These are phyloP conservation scores for Sebastes schlegelii DNA, from an alignment of 2,113 vertebrate species.

Conservation along the genomic window DNA sequence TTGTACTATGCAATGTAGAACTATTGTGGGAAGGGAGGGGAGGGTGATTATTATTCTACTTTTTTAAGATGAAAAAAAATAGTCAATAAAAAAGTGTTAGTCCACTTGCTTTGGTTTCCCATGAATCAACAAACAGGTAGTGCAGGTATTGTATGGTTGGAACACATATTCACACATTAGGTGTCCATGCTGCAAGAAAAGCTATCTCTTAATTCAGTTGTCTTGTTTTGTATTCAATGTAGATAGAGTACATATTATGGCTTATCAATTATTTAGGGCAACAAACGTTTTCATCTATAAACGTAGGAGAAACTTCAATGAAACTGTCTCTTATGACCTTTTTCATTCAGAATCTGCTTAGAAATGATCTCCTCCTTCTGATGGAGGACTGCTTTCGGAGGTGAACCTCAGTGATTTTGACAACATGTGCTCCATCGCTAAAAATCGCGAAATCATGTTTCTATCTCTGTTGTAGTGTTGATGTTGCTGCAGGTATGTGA, in stretches of 20 bases:
- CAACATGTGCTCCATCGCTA: background rate
- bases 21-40: no score
- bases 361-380: background rate
- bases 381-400: background rate
- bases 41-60: no score
- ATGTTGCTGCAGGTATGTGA: no score
- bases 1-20: no score
- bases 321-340: background rate
- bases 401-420: conserved; percentile 13
- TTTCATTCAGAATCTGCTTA: conserved; percentile 2
- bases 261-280: conserved; percentile 4
- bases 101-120: background rate
- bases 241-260: background rate
- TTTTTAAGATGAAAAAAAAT: no score
- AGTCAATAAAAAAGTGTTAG: background rate
- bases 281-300: background rate
- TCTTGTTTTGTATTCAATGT: background rate
- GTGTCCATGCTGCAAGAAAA: no score
- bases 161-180: background rate
- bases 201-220: background rate
- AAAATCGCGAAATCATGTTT: no score
- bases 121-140: background rate
- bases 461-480: no score
- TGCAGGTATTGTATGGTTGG: background rate
- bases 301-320: background rate